Evolutionary conservation across 37 sponge, comb jelly and placozoan genomes (phyloP), one percentile per base, ranked within the genome.

Genomic region (Hexactinellida sp.): DNA sequence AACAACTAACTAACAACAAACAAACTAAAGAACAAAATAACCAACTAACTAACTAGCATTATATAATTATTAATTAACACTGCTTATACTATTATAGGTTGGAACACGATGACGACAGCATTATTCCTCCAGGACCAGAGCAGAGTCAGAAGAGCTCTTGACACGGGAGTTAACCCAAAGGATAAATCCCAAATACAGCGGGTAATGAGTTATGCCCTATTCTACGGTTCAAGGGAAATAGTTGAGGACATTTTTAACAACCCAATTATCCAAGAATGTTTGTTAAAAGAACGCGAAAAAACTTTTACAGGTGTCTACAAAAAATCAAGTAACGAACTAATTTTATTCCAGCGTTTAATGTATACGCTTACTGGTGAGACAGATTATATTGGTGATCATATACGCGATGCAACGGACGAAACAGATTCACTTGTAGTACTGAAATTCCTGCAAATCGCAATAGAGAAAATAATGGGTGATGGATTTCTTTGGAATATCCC

Each of bases 61-160:
- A 47, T 19, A 47, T 16, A 47, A 47, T 16, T 19, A 47, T 19
- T 19, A 47, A 9, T 16, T 47, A 9, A 19, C 16, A 19, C 16
- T 47, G 16, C 52, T 19, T 19, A 63, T 23, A n/a, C 25, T 63
- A 10, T 63, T 63, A 25, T 63, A 63, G 76, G 76, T 10, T 63
- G 76, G 76, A 63, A 63, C 76, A 63, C 76, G 13, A 63, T 63
- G 76, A 63, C 76, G 3, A 63, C 76, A 25, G 76, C 76, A 7
- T n/a, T 63, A 10, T 63, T 63, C 34, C 76, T 63, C 28, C 25
- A 23, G 13, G 76, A 63, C 34, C 76, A 63, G 30, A 7, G 5
- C 30, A 7, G 76, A 63, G 76, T 63, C 5, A 63, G 34, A 23
- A 10, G 34, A n/a, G 76, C 76, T 25, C 76, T 63, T 28, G 34